Base-by-base conservation (phyloP, 1,140 invertebrate genomes). In the Neotoxoptera formosana region DNA sequence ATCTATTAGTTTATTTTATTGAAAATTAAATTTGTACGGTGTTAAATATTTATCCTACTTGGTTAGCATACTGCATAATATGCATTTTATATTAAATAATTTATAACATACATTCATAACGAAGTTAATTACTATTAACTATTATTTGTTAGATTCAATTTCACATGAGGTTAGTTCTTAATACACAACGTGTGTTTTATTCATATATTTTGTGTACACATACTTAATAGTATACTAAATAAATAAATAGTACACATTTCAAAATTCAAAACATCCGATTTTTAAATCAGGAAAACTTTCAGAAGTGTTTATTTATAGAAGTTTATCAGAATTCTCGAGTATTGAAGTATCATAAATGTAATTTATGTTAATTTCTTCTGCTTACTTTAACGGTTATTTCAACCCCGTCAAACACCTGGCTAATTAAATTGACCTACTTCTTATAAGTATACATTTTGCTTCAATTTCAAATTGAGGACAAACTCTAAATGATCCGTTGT, bases 361-460 rank as follows among this genome's bases (percentile, higher is more conserved):
- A 76, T 76, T n/a, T 76, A 76, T 76, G 60, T 76, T 76, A 76
- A 76, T 76, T 76, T 76, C 60, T 76, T n/a, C 14, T 76, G 60
- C 60, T n/a, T 76, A 76, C 60, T 76, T 76, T n/a, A 17, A 76
- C 30, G 60, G 30, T 76, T 76, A 76, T n/a, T 76, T 76, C 11
- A 76, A n/a, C 14, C 17, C n/a, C n/a, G 0, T 6, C 8, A 76
- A 76, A 76, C n/a, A 76, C 17, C n/a, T 76, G 14, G 14, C 60
- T 76, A n/a, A 76, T 76, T 76, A 76, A n/a, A 76, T 76, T 76
- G 30, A 76, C n/a, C 60, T 34, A 76, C 60, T n/a, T 76, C 30
- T n/a, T 76, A 67, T n/a, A 67, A 67, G 60, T 76, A 76, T n/a
- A 76, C 14, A 76, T 76, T 76, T 76, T 76, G 60, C 14, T 76